Evolutionary conservation across 2,888 invertebrate genomes (phyloP), one percentile per base, ranked within the genome.

Genomic region (Ametastegia equiseti): DNA sequence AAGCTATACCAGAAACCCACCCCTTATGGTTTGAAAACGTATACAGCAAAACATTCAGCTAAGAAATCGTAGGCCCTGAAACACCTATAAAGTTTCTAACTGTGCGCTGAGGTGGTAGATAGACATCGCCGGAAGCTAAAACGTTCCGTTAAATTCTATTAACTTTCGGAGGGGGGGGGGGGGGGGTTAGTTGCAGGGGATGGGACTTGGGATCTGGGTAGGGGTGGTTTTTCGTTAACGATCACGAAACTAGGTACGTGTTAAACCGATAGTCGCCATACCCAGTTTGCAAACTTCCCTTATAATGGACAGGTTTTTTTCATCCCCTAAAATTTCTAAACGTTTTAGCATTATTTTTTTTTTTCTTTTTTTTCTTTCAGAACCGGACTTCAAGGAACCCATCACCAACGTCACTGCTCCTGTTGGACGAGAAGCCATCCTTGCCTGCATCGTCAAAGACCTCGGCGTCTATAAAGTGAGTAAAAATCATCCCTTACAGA

Each of bases 391-490:
- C 92, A 96, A 95, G 88, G 95, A 95, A 81, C 96, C 97, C 79
- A 97, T 97, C 88, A 93, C 94, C 85, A 97, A 97, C 92, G 95
- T 96, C 86, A 97, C 97, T 7, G 95, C 95, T 11, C 95, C 97
- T 15, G 95, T 97, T 80, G 97, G 97, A 65, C 94, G 97, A 83
- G 97, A 97, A 92, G 97, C 97, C 6, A 94, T 96, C 78, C 93
- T 97, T 78, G 95, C 96, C 73, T 97, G 97, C 90, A 93, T 95
- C 77, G 97, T 97, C 9, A 96, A 97, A 91, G 96, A 97, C 92
- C 94, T 97, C 82, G 95, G 95, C 81, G 93, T 95, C 23, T 97
- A 95, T 90, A 97, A 97, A 95, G 97, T 97, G 93, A 91, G 90
- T 86, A 80, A 33, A 50, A 54, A 54, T n/a, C n/a, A n/a, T n/a